phyloP scores from a whole-genome alignment of 2,888 invertebrate species.

The Sericinus montela region DNA sequence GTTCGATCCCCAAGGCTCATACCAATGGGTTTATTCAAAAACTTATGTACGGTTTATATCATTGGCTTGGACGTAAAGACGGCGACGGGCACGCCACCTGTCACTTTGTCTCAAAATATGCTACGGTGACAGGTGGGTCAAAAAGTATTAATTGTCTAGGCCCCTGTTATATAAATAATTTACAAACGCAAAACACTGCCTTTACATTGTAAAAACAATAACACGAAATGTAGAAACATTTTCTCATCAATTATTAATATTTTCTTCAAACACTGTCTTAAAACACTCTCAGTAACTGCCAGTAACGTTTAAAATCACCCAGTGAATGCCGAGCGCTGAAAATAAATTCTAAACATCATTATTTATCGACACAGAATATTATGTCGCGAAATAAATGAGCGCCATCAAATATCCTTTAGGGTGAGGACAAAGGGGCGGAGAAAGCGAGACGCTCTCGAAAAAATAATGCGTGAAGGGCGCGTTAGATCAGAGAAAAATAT shows the following conservation, averaged over 20 bases:
- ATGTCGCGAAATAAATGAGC: conserved; percentile 54
- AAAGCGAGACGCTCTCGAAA: conserved; percentile 20
- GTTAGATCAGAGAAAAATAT: conserved; percentile 22
- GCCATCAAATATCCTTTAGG: conserved; percentile 52
- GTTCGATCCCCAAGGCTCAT: too few relatives aligned
- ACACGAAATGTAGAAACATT: conserved; percentile 12
- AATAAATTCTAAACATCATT: conserved; percentile 62
- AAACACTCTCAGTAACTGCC: conserved; percentile 7
- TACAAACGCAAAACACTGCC: too few relatives aligned
- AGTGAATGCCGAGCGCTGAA: conserved; percentile 21
- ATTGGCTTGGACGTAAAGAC: too few relatives aligned
- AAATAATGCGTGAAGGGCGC: conserved; percentile 21
- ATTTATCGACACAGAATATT: conserved; percentile 58
- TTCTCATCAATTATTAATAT: conserved; percentile 4
- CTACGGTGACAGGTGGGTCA: too few relatives aligned
- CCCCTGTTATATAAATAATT: too few relatives aligned
- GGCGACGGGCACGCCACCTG: too few relatives aligned
- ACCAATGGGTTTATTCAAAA: too few relatives aligned
- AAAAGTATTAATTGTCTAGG: too few relatives aligned
- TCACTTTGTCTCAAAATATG: too few relatives aligned
- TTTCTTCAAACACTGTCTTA: conserved; percentile 1
- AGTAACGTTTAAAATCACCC: conserved; percentile 6
- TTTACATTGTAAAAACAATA: background rate
- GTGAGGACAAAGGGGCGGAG: conserved; percentile 26
- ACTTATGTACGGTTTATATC: too few relatives aligned